Evolutionary conservation across 2,888 invertebrate species (phyloP), one percentile per base, ranked within the genome.

Genomic region (Orgyia antiqua): DNA sequence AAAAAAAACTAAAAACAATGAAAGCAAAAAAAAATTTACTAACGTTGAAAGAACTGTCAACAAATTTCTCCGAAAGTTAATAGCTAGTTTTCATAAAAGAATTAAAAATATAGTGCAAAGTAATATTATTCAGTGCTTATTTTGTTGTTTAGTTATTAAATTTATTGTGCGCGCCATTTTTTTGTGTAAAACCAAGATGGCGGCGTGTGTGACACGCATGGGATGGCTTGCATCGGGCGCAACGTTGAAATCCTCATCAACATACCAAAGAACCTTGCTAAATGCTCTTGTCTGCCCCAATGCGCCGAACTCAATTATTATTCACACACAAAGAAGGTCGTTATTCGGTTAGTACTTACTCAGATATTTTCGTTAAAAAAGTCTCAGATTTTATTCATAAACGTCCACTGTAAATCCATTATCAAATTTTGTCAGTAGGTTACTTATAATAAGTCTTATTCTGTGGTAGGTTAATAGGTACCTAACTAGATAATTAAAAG

Each of bases 171-270:
- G 13, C 4, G 12, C 12, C 3, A 21, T 36, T 40, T 39, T 39
- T n/a, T 29, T 9, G 21, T 39, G 19, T 15, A 13, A 26, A 25
- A 15, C n/a, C 40, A 73, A 87, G 87, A 84, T 80, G 87, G 87
- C 68, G 72, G 65, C 36, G 59, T 78, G 31, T 88, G 88, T 42
- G 84, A 87, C 58, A 74, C 87, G 46, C 72, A 73, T 49, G 88
- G 88, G 24, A 83, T 88, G 77, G 82, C 83, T 39, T 88, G 88
- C 57, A 76, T 88, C 68, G 83, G 87, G 3, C 51, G 83, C 13
- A 79, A 87, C 52, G 82, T 82, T 26, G 84, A 87, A 37, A 78
- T 83, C 29, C 78, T 88, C 51, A 77, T 88, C 58, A 87, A 83
- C 49, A 61, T 88, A 20, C 86, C 83, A 9, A 75, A 77, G 49